A percentile compares a stretch with the other conserved stretches of the same genome.
phyloP scores from a whole-genome alignment of 2,888 invertebrate species.

The Vanessa cardui region DNA sequence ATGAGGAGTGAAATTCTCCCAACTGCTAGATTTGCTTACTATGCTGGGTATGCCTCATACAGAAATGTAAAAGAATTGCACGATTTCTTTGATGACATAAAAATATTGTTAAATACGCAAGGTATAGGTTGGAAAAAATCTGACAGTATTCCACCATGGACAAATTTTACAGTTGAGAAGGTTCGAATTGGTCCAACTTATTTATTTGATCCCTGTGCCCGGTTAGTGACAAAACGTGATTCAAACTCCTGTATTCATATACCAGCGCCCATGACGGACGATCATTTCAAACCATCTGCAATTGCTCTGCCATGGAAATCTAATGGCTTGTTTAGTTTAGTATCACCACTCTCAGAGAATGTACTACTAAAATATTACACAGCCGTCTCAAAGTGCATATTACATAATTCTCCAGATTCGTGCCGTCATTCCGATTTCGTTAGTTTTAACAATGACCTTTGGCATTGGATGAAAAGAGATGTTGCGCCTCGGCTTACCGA shows the following conservation, averaged over 20 bases:
- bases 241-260: constrained; percentile 66
- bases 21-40: constrained; percentile 67
- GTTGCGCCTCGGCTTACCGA: constrained; percentile 70
- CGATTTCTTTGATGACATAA: constrained; percentile 59
- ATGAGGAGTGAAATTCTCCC: constrained; percentile 67
- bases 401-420: constrained; percentile 60
- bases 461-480: constrained; percentile 76
- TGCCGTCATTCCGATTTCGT: constrained; percentile 72
- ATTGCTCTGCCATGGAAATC: constrained; percentile 67
- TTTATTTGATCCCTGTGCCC: constrained; percentile 59
- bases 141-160: constrained; percentile 53
- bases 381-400: constrained; percentile 66
- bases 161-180: constrained; percentile 69
- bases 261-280: constrained; percentile 64
- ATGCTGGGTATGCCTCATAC: constrained; percentile 72
- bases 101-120: constrained; percentile 63
- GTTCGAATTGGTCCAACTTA: constrained; percentile 59
- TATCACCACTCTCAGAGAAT: constrained; percentile 61
- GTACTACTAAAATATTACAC: constrained; percentile 70
- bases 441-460: constrained; percentile 70
- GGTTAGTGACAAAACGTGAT: constrained; percentile 63
- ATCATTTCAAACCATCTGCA: constrained; percentile 57
- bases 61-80: constrained; percentile 59
- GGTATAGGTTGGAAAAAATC: constrained; percentile 69
- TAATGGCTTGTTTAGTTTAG: constrained; percentile 61